A percentile compares a stretch with the other conserved stretches of the same genome.
These are phyloP conservation scores for Papilio polyxenes DNA, from an alignment of 1,140 invertebrate genomes.

Conservation along the genomic window DNA sequence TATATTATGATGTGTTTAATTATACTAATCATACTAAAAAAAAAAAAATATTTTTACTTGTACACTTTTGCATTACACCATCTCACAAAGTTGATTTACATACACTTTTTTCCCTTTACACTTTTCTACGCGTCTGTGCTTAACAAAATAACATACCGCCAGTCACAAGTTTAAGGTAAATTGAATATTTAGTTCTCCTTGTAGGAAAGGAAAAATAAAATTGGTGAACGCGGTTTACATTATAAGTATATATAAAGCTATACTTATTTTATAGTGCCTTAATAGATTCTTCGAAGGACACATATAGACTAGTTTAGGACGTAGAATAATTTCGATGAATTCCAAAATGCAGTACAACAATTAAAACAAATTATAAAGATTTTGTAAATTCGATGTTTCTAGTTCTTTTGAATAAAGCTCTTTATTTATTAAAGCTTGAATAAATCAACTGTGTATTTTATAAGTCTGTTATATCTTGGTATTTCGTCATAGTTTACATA, in stretches of 20 bases:
- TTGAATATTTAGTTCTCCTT: not conserved
- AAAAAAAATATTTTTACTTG: not conserved
- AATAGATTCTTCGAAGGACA: no score
- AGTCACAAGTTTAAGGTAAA: not conserved
- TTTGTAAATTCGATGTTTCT: not conserved
- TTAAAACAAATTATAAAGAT: no score
- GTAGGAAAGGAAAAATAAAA: not conserved
- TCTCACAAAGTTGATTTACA: constrained; percentile 54
- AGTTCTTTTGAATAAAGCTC: not conserved
- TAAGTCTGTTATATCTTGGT: no score
- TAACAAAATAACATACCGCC: constrained; percentile 12
- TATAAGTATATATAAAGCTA: not conserved
- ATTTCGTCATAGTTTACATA: not conserved
- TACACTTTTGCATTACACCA: constrained; percentile 31
- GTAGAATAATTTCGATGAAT: not conserved
- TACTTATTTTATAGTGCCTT: not conserved
- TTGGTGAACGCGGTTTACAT: not conserved
- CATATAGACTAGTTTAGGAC: not conserved
- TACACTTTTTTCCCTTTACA: constrained; percentile 56
- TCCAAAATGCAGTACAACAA: no score
- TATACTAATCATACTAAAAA: not conserved
- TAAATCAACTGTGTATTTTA: not conserved
- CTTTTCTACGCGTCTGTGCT: not conserved
- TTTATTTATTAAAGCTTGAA: not conserved
- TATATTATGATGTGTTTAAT: no score